Evolutionary conservation across 2,888 invertebrate genomes (phyloP).

Genomic region (Griposia aprilina): DNA sequence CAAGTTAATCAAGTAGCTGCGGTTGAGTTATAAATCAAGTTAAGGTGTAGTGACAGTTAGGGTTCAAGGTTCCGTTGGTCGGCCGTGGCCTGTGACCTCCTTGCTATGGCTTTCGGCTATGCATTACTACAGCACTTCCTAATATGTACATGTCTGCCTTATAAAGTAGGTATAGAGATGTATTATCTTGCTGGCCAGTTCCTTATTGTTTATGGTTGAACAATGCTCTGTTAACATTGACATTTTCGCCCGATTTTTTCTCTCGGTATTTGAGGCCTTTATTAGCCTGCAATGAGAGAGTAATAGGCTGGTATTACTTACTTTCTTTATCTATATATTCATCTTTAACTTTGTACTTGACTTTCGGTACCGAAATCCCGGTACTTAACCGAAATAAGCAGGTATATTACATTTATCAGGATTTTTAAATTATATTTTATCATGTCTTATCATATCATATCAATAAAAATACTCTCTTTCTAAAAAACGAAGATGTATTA

Average conservation of each 20-base stretch:
- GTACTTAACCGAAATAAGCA: too few species aligned
- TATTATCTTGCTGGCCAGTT: conserved; percentile 38
- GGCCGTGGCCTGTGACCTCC: conserved; percentile 62
- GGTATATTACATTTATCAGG: neutral
- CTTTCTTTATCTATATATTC: too few species aligned
- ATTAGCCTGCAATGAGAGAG: too few species aligned
- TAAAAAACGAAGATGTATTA: conserved; percentile 13
- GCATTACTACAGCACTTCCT: conserved; percentile 58
- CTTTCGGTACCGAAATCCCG: too few species aligned
- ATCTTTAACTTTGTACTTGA: too few species aligned
- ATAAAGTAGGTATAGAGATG: conserved; percentile 17
- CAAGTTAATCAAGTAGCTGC: conserved; percentile 53
- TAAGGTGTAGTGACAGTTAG: conserved; percentile 61
- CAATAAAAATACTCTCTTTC: neutral
- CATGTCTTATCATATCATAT: neutral
- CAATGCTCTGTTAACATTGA: neutral
- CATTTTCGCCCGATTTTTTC: neutral
- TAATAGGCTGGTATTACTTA: too few species aligned
- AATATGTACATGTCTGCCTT: conserved; percentile 48
- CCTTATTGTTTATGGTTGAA: conserved; percentile 36
- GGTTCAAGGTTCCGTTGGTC: conserved; percentile 71
- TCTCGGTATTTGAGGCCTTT: too few species aligned
- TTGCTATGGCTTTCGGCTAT: conserved; percentile 62
- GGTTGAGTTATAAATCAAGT: conserved; percentile 66
- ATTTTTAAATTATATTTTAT: neutral